These are phyloP conservation scores for Porites cylindrica DNA, from an alignment of 92 coral and sea anemone species.

Conservation along the genomic window DNA sequence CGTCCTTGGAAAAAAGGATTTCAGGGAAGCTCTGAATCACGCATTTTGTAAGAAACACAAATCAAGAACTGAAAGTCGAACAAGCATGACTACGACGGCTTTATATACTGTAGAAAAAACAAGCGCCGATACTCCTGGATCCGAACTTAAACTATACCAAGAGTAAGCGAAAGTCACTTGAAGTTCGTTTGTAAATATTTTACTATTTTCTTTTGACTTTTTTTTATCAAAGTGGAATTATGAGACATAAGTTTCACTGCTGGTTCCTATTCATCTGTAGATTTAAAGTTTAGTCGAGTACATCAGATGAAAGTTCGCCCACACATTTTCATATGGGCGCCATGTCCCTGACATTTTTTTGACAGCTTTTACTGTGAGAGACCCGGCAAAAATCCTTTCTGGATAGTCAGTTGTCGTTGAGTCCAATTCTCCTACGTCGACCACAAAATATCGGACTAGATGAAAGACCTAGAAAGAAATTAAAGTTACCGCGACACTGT, in stretches of 20 bases:
- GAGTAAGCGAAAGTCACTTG: not conserved
- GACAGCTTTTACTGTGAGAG: too few species aligned
- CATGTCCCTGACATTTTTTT: too few species aligned
- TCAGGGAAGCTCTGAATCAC: slow-evolving; percentile 61
- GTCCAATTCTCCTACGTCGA: too few species aligned
- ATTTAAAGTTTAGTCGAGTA: too few species aligned
- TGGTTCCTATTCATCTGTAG: too few species aligned
- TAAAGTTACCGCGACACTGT: not conserved
- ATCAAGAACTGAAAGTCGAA: slow-evolving; percentile 19
- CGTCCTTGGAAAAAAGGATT: slow-evolving; percentile 79
- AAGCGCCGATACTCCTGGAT: too few species aligned
- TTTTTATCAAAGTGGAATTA: not conserved
- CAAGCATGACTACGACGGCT: slow-evolving; percentile 12
- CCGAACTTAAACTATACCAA: not conserved
- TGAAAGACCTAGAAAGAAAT: not conserved
- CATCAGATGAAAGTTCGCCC: too few species aligned
- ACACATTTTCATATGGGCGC: too few species aligned
- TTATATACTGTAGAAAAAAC: slow-evolving; percentile 1
- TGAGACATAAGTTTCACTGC: not conserved
- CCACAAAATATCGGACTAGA: not conserved
- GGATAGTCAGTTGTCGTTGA: too few species aligned
- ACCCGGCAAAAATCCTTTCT: too few species aligned
- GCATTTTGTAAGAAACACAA: not conserved
- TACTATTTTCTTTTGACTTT: not conserved
- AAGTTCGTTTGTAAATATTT: not conserved